Evolutionary conservation across 2,113 vertebrate species (phyloP), one percentile per base, ranked within the genome.

Genomic region (Notarius lentiginosus): DNA sequence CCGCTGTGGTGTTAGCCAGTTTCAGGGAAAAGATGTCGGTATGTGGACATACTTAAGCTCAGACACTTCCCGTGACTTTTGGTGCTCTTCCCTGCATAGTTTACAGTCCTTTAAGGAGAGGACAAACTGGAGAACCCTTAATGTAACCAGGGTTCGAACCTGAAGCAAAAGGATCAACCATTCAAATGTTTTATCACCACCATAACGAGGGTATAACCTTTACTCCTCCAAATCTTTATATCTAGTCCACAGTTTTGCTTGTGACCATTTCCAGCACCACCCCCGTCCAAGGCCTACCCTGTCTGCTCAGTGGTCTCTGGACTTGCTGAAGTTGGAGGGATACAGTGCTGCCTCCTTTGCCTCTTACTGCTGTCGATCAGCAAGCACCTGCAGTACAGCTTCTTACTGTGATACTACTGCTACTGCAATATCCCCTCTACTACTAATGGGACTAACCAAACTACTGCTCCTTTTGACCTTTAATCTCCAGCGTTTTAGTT

Each of bases 401-500:
- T 91, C 90, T 85, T 84, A 72, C 91, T 91, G 84, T 90, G 91
- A 90, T 93, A 94, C 93, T 95, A 95, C 94, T 96, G 93, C 94
- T 94, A 94, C 93, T 94, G 93, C 93, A 91, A 88, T 94, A 77
- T 89, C 92, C 91, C 73, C 92, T 91, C 93, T 93, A 94, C 93
- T 94, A 93, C 92, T 95, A 94, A 86, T 91, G 91, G 86, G 93
- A 91, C 91, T 93, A 94, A 93, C 93, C 92, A 94, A 94, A 93
- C 95, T 96, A 94, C 94, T 95, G 94, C 93, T 92, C 84, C 90
- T 85, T 79, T 88, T 83, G 80, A 91, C 91, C 89, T 90, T 89
- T 91, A 84, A 83, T 82, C 89, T 95, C 95, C 95, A 96, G 89
- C 94, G 94, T 95, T 96, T 93, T 95, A 96, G 95, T 95, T 96